phyloP scores from a whole-genome alignment of 2,113 vertebrate species.

The Phaethon lepturus region DNA sequence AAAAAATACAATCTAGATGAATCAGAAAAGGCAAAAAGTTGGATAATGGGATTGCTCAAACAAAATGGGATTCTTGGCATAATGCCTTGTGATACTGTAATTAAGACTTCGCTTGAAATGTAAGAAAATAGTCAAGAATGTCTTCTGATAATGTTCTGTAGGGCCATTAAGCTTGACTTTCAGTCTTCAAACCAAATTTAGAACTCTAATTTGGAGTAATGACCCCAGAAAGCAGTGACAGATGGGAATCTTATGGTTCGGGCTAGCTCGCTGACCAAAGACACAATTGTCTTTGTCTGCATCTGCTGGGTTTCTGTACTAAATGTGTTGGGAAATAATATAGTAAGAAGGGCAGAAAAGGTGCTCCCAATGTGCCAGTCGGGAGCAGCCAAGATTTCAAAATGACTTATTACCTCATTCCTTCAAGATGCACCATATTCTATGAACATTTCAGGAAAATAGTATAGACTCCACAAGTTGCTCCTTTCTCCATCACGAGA shows the following conservation, averaged over 20 bases:
- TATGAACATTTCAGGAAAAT: background rate
- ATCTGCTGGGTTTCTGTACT: background rate
- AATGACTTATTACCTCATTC: background rate
- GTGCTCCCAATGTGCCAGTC: background rate
- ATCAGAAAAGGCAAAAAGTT: background rate
- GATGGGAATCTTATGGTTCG: background rate
- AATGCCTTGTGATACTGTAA: background rate
- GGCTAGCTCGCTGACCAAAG: background rate
- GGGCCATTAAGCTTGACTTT: background rate
- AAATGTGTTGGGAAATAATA: background rate
- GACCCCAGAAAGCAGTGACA: background rate
- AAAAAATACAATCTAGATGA: background rate
- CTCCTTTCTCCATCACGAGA: background rate
- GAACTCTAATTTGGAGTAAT: background rate
- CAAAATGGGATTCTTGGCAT: slow-evolving; percentile 3
- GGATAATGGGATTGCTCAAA: background rate
- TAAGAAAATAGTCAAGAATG: background rate
- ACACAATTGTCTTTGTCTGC: background rate
- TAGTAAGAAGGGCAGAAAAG: background rate
- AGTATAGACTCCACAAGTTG: background rate
- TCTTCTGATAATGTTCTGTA: background rate
- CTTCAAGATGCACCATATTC: background rate
- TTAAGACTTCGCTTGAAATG: background rate
- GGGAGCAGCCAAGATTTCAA: background rate
- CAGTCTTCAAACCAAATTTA: background rate